Evolutionary conservation across 2,797 vertebrate genomes (phyloP).

Genomic region (Catamblyrhynchus diadema): DNA sequence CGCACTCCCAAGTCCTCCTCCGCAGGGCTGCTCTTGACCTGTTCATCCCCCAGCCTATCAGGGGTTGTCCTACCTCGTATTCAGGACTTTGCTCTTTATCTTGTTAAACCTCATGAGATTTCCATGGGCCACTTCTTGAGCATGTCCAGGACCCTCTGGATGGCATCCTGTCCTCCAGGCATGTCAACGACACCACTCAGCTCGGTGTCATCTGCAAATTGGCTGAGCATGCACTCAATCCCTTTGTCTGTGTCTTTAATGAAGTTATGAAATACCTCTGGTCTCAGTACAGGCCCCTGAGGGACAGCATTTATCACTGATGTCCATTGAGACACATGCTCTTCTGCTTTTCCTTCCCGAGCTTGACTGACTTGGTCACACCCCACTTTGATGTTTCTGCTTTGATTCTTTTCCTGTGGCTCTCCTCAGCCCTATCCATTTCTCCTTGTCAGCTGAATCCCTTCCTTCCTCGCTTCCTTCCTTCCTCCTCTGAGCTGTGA

Average conservation of each 20-base stretch:
- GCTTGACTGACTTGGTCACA: not conserved
- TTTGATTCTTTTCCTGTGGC: not conserved
- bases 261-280: not conserved
- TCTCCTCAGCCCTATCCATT: not conserved
- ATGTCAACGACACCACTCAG: not conserved
- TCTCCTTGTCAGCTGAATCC: not conserved
- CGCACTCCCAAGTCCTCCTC: not conserved
- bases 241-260: not conserved
- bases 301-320: not conserved
- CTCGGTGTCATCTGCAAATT: not conserved
- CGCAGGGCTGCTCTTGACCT: not conserved
- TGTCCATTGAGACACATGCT: not conserved
- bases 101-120: not conserved
- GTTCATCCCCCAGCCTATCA: not conserved
- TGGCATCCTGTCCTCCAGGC: not conserved
- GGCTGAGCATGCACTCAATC: not conserved
- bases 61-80: not conserved
- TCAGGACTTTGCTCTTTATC: not conserved
- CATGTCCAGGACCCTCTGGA: not conserved
- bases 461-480: not conserved
- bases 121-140: fast-evolving
- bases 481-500: not conserved
- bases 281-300: not conserved
- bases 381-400: not conserved
- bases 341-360: not conserved